Percentiles rank a stretch among this genome's conserved stretches.
These are phyloP conservation scores for Scomberomorus guttatus DNA, from an alignment of 2,797 vertebrate genomes.

Conservation along the genomic window DNA sequence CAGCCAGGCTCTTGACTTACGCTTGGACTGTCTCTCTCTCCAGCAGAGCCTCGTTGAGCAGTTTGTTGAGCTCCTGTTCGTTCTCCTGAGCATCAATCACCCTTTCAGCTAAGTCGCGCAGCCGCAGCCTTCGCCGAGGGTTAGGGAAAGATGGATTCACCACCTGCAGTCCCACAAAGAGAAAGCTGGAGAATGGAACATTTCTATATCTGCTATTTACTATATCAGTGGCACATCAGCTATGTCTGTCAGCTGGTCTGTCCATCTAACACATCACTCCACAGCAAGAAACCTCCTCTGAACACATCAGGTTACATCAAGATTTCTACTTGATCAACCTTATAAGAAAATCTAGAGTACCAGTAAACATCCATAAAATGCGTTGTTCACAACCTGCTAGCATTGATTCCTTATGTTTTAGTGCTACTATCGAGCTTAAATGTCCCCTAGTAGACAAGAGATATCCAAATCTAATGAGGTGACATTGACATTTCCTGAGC, in stretches of 20 bases:
- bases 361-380: neutral
- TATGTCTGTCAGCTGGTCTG: neutral
- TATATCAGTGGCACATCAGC: neutral
- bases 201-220: neutral
- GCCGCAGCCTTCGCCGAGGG: conserved; percentile 90
- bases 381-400: neutral
- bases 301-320: neutral
- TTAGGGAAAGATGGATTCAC: conserved; percentile 96
- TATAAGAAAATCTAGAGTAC: neutral
- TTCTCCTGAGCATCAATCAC: conserved; percentile 95
- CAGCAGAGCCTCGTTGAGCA: conserved; percentile 94
- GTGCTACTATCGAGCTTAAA: no score
- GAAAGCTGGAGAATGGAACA: neutral
- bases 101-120: conserved; percentile 92
- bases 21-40: conserved; percentile 94
- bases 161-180: conserved; percentile 78
- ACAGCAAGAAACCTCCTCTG: neutral
- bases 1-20: conserved; percentile 82
- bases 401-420: no score
- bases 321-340: neutral
- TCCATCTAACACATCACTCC: neutral
- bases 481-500: neutral
- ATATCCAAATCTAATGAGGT: neutral
- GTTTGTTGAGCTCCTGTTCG: conserved; percentile 94
- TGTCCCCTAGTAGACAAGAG: neutral